phyloP scores from a whole-genome alignment of 2,888 invertebrate genomes.

The Scaeva pyrastri region DNA sequence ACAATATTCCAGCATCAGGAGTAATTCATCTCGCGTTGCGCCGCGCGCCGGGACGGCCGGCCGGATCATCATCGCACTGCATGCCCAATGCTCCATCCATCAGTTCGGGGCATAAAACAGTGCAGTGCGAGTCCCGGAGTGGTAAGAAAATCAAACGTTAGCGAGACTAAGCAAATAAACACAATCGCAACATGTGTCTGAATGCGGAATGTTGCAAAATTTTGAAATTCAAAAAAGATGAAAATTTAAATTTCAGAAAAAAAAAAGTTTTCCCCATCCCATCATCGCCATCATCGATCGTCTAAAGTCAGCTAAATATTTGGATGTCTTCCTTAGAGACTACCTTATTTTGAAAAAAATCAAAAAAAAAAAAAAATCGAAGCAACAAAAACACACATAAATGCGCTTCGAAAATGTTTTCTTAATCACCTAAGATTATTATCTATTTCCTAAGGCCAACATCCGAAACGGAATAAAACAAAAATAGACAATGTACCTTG shows the following conservation, averaged over 20 bases:
- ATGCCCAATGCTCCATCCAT: conserved; percentile 55
- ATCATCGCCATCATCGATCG: conserved; percentile 14
- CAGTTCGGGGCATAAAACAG: conserved; percentile 33
- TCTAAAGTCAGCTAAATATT: conserved; percentile 60
- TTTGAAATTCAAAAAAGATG: conserved; percentile 21
- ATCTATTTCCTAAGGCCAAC: conserved; percentile 34
- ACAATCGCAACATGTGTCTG: conserved; percentile 71
- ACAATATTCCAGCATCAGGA: conserved; percentile 62
- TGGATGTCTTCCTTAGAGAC: conserved; percentile 66
- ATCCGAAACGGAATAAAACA: conserved; percentile 44
- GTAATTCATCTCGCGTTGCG: conserved; percentile 42
- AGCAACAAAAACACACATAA: background rate
- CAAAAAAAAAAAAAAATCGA: too few species aligned
- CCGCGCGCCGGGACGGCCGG: too few species aligned
- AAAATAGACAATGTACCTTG: conserved; percentile 33
- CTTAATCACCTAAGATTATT: conserved; percentile 48
- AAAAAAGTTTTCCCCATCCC: background rate
- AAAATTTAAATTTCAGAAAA: conserved; percentile 35
- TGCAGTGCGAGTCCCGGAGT: conserved; percentile 66
- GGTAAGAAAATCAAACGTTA: conserved; percentile 75
- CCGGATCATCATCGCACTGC: conserved; percentile 37
- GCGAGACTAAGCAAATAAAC: conserved; percentile 74
- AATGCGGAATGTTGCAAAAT: conserved; percentile 70
- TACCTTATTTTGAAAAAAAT: conserved; percentile 17
- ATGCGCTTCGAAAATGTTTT: conserved; percentile 7